These are phyloP conservation scores for Arenaria interpres DNA, from an alignment of 2,113 vertebrate species.

Conservation along the genomic window DNA sequence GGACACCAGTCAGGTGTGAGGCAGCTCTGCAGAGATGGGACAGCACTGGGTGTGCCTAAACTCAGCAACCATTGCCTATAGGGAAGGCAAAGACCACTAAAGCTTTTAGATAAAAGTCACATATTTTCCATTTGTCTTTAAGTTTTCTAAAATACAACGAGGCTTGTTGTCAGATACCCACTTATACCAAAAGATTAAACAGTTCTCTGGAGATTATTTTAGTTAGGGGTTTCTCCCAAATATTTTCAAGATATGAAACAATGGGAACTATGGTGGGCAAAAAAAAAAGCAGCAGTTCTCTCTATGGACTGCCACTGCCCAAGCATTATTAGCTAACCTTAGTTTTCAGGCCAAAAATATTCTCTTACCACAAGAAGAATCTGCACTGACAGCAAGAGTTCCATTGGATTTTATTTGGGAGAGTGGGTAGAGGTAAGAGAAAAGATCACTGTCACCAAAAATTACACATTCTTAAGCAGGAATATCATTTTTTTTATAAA, in stretches of 20 bases:
- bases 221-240: background rate
- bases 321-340: background rate
- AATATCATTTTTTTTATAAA: background rate
- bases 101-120: background rate
- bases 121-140: background rate
- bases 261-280: background rate
- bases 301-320: background rate
- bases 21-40: background rate
- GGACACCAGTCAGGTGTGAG: background rate
- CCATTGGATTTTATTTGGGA: background rate
- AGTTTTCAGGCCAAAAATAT: background rate
- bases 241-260: background rate
- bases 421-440: background rate
- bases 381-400: background rate
- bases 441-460: background rate
- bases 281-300: background rate
- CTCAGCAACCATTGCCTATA: background rate
- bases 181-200: background rate
- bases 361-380: background rate
- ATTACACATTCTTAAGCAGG: background rate
- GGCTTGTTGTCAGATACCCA: background rate
- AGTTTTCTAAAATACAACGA: background rate
- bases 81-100: background rate
- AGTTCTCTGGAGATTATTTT: background rate
- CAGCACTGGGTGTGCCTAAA: background rate